These are phyloP conservation scores for Sphecodes monilicornis DNA, from an alignment of 2,888 invertebrate genomes.

Conservation along the genomic window DNA sequence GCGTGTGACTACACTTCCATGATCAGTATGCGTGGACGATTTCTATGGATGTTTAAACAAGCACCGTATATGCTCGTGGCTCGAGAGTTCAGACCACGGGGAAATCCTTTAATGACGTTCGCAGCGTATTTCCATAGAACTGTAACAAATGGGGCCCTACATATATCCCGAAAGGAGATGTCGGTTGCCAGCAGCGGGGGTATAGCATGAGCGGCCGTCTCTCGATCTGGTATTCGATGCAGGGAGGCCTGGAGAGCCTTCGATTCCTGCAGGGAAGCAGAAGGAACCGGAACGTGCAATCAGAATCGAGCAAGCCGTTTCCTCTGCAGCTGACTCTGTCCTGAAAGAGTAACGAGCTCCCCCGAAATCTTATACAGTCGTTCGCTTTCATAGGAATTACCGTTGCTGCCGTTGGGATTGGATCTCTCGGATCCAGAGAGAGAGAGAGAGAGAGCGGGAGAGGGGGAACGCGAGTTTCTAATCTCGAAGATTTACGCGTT, in stretches of 20 bases:
- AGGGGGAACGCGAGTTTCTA: background rate
- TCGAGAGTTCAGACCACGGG: background rate
- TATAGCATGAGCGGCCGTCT: background rate
- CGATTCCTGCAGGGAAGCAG: background rate
- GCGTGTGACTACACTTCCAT: no score
- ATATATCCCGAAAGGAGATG: constrained; percentile 12
- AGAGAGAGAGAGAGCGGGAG: background rate
- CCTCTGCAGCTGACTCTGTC: constrained; percentile 32
- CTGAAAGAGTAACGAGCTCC: constrained; percentile 47
- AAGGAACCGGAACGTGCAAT: constrained; percentile 36
- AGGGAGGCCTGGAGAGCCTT: constrained; percentile 11
- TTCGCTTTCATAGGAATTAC: constrained; percentile 13
- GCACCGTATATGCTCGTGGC: background rate
- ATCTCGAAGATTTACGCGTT: constrained; percentile 2
- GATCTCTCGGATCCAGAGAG: background rate
- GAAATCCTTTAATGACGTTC: constrained; percentile 1
- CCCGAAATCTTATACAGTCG: constrained; percentile 22
- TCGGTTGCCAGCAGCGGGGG: background rate
- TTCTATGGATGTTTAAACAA: background rate
- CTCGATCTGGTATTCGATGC: constrained; percentile 33
- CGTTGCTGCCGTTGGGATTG: constrained; percentile 7
- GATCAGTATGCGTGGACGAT: background rate
- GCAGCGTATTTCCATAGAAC: constrained; percentile 14
- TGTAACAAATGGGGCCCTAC: constrained; percentile 24
- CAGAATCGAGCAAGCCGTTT: constrained; percentile 28